phyloP scores from a whole-genome alignment of 1,140 invertebrate genomes.

The Agrilus planipennis region DNA sequence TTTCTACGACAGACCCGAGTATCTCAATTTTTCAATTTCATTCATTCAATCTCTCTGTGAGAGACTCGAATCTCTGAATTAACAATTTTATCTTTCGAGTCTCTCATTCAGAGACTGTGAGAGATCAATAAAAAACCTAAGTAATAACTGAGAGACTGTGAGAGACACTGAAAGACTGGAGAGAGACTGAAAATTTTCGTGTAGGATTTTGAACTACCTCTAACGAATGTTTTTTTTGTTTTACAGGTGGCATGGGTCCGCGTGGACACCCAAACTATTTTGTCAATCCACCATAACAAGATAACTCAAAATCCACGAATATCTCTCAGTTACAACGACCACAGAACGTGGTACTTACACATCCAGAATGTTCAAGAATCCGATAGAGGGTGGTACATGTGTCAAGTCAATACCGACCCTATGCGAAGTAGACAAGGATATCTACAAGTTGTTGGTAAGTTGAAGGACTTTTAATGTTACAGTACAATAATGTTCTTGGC shows the following conservation, averaged over 20 bases:
- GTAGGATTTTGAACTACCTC: neutral
- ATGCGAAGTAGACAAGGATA: constrained; percentile 76
- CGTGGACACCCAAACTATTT: constrained; percentile 82
- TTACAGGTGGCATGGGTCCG: constrained; percentile 80
- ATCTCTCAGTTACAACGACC: constrained; percentile 74
- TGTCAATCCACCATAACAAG: constrained; percentile 80
- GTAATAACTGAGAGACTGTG: too few species aligned
- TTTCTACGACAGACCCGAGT: too few species aligned
- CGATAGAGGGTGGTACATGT: constrained; percentile 77
- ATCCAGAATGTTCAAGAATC: constrained; percentile 70
- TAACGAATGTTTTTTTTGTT: constrained; percentile 7
- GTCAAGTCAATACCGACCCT: constrained; percentile 75
- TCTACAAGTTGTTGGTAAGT: constrained; percentile 76
- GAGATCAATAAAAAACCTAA: too few species aligned
- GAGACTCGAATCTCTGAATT: too few species aligned
- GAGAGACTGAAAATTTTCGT: too few species aligned
- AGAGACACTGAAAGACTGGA: too few species aligned
- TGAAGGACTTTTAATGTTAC: too few species aligned
- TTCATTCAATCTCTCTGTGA: too few species aligned
- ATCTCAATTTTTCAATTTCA: too few species aligned
- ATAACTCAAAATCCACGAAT: constrained; percentile 82
- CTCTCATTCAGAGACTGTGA: too few species aligned
- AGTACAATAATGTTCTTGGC: too few species aligned
- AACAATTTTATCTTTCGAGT: too few species aligned
- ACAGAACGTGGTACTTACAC: constrained; percentile 78